phyloP scores from a whole-genome alignment of 2,888 invertebrate genomes.

The Eupelmus urozonus region DNA sequence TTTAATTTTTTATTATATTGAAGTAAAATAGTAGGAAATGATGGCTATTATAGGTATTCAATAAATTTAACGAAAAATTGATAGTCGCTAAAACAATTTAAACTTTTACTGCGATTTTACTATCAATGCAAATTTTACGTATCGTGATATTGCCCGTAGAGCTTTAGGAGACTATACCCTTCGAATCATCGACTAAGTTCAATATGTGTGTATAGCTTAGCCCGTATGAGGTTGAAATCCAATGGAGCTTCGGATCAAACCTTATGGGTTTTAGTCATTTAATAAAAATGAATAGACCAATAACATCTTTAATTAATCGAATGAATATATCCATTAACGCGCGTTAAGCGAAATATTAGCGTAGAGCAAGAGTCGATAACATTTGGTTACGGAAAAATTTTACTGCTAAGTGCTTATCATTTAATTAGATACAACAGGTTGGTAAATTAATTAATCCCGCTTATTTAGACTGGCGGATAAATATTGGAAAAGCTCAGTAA shows the following conservation, averaged over 20 bases:
- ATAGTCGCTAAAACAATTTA: too few species aligned
- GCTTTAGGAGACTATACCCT: conserved; percentile 16
- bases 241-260: conserved; percentile 31
- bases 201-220: conserved; percentile 37
- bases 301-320: conserved; percentile 26
- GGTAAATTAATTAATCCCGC: too few species aligned
- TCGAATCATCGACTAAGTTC: conserved; percentile 40
- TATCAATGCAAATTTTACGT: conserved; percentile 27
- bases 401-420: too few species aligned
- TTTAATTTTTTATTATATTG: too few species aligned
- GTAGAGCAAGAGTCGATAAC: not conserved
- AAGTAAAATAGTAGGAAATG: too few species aligned
- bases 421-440: too few species aligned
- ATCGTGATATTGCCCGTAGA: conserved; percentile 20
- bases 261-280: conserved; percentile 10
- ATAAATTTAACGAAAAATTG: too few species aligned
- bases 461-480: too few species aligned
- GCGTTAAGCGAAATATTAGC: not conserved
- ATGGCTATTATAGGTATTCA: too few species aligned
- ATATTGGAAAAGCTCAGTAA: too few species aligned
- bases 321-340: conserved; percentile 7
- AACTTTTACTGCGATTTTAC: not conserved
- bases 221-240: conserved; percentile 18
- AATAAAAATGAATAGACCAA: conserved; percentile 35
- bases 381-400: not conserved